Percentiles rank a stretch among this genome's conserved stretches.
Conservation (phyloP, 2,797 vertebrate genomes). For the Tragopan temminckii region DNA sequence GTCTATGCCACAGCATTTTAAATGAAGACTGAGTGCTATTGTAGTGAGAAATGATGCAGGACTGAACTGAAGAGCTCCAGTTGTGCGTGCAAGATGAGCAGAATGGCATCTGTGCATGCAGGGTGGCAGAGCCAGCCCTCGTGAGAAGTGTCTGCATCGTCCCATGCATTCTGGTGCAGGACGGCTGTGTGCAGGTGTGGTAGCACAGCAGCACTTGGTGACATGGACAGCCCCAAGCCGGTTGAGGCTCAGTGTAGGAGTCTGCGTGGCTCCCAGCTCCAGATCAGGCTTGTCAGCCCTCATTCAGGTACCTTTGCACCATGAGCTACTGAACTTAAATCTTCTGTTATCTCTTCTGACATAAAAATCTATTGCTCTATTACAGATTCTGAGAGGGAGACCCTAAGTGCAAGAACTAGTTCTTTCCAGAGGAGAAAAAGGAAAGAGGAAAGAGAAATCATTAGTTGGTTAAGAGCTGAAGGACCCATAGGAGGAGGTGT, state of each 20-base stretch:
- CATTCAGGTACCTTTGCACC: not conserved
- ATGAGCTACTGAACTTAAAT: not conserved
- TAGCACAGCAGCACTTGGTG: not conserved
- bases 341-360: not conserved
- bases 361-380: not conserved
- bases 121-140: not conserved
- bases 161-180: rapidly evolving
- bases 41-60: not conserved
- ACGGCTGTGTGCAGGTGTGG: rapidly evolving
- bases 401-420: not conserved
- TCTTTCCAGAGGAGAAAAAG: not conserved
- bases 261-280: not conserved
- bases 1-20: not conserved
- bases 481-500: not conserved
- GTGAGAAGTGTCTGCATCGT: rapidly evolving
- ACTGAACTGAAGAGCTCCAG: not conserved
- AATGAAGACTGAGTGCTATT: not conserved
- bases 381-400: not conserved
- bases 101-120: not conserved
- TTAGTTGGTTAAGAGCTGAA: not conserved
- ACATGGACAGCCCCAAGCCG: rapidly evolving
- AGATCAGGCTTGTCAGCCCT: not conserved
- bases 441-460: not conserved
- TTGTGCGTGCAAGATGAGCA: not conserved
- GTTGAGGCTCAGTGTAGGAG: not conserved